Evolutionary conservation across 2,888 invertebrate species (phyloP).

Genomic region (Anodontia alba): DNA sequence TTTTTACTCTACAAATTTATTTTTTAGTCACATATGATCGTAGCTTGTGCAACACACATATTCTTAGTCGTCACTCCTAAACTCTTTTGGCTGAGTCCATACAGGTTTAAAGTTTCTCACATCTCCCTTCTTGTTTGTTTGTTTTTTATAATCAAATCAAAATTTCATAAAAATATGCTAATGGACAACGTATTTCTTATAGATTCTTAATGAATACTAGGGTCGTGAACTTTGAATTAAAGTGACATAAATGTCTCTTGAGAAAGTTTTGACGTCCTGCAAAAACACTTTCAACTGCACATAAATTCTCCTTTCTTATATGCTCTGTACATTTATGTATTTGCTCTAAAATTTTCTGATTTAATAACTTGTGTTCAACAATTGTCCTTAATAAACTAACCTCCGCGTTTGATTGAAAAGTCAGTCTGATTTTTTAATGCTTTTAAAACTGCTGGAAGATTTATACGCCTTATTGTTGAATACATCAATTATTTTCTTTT

Average conservation of each 20-base stretch:
- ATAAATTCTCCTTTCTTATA: not conserved
- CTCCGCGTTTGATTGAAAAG: conserved; percentile 6
- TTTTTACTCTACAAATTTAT: no score
- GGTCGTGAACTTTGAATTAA: not conserved
- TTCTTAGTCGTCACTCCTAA: no score
- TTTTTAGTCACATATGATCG: no score
- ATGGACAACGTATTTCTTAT: not conserved
- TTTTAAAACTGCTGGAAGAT: not conserved
- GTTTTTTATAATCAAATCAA: not conserved
- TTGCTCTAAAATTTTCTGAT: conserved; percentile 3
- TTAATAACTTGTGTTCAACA: not conserved
- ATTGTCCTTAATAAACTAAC: not conserved
- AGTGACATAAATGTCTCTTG: not conserved
- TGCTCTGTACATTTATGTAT: not conserved
- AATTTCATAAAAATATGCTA: not conserved
- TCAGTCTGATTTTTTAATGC: not conserved
- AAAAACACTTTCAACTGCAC: not conserved
- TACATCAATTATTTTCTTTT: not conserved
- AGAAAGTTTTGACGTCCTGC: not conserved
- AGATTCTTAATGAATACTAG: not conserved
- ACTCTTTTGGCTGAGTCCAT: no score
- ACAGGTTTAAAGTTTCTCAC: no score
- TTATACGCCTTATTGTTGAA: not conserved
- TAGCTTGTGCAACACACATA: no score
- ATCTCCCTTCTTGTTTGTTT: no score